phyloP scores from a whole-genome alignment of 1,140 invertebrate species.

The Pachypsylla venusta region DNA sequence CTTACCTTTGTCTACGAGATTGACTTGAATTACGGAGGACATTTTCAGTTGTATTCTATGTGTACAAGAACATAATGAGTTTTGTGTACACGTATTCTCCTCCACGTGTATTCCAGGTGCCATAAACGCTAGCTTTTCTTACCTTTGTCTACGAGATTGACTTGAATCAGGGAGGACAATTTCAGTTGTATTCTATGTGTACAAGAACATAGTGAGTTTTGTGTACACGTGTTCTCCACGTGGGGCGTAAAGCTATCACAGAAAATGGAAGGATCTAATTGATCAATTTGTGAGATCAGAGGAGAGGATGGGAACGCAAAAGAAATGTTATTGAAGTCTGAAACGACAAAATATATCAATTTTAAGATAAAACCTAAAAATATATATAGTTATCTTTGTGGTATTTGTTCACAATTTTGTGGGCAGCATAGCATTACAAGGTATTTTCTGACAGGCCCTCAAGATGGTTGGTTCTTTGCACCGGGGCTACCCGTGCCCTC shows the following conservation, averaged over 20 bases:
- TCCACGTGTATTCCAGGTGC: no score
- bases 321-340: constrained; percentile 42
- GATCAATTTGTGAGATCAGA: constrained; percentile 41
- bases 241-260: background rate
- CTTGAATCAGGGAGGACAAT: constrained; percentile 43
- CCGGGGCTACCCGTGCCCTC: no score
- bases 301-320: constrained; percentile 54
- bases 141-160: constrained; percentile 55
- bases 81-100: constrained; percentile 32
- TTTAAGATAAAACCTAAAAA: no score
- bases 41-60: constrained; percentile 44
- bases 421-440: no score
- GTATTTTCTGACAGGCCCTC: no score
- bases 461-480: no score
- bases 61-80: constrained; percentile 42
- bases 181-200: constrained; percentile 45
- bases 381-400: no score
- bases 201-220: constrained; percentile 40
- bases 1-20: constrained; percentile 54
- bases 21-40: constrained; percentile 44
- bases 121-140: no score
- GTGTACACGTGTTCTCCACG: constrained; percentile 28
- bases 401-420: no score
- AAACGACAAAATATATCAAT: no score
- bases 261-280: constrained; percentile 31